Conservation (phyloP, 2,797 vertebrate genomes). For the Poecilia wingei region DNA sequence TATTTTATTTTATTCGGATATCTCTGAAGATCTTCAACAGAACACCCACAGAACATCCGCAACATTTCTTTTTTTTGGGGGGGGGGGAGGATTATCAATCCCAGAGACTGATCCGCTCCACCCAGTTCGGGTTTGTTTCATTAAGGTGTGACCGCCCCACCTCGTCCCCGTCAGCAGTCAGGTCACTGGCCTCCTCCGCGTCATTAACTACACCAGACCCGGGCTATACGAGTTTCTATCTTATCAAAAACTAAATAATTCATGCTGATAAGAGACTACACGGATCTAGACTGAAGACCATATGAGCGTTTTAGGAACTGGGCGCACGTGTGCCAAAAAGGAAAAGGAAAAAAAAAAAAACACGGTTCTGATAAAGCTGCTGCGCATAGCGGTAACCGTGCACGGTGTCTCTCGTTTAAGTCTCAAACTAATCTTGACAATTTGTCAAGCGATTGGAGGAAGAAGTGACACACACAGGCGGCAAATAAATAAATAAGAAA, state of each 20-base stretch:
- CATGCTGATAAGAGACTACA: slow-evolving; percentile 30
- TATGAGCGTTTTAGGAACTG: not conserved
- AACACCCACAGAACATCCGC: not conserved
- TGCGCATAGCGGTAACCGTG: slow-evolving; percentile 51
- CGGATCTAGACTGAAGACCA: not conserved
- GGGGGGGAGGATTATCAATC: not conserved
- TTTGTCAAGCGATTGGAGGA: slow-evolving; percentile 58
- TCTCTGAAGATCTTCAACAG: not conserved
- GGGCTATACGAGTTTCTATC: slow-evolving; percentile 21
- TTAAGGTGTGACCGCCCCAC: slow-evolving; percentile 52
- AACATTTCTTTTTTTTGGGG: too few species aligned
- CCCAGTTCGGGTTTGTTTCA: slow-evolving; percentile 31
- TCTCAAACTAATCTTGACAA: slow-evolving; percentile 59
- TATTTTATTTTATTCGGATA: not conserved
- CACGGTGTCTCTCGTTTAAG: slow-evolving; percentile 36
- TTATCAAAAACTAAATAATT: slow-evolving; percentile 69
- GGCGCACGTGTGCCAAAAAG: slow-evolving; percentile 13
- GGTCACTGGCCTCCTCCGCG: slow-evolving; percentile 14
- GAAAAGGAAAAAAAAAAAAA: not conserved
- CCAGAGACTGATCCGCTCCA: slow-evolving; percentile 30
- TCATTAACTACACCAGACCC: slow-evolving; percentile 42
- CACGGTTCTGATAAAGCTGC: not conserved
- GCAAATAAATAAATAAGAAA: slow-evolving; percentile 75
- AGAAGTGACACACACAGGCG: slow-evolving; percentile 46
- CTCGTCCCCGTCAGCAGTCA: slow-evolving; percentile 62